Conservation (phyloP, 2,888 invertebrate genomes). For the Subacronicta megacephala region DNA sequence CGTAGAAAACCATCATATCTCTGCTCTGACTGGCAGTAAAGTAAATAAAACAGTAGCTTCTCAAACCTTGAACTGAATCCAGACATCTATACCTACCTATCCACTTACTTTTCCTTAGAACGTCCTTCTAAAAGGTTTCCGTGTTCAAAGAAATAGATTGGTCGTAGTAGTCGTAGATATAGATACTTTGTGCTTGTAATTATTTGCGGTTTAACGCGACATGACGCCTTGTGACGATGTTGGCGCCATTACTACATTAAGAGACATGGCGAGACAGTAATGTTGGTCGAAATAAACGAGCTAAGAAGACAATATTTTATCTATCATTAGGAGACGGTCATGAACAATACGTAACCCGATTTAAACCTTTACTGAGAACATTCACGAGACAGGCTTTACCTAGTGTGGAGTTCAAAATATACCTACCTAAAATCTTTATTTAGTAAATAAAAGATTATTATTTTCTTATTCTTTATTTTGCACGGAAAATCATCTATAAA, state of each 20-base stretch:
- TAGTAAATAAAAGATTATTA: too few species aligned
- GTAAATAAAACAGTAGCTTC: slow-evolving; percentile 2
- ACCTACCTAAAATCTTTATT: too few species aligned
- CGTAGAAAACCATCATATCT: too few species aligned
- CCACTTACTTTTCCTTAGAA: slow-evolving; percentile 27
- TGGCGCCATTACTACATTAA: slow-evolving; percentile 30
- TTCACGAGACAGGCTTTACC: too few species aligned
- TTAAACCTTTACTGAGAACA: too few species aligned
- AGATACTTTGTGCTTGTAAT: slow-evolving; percentile 31
- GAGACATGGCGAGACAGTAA: slow-evolving; percentile 5
- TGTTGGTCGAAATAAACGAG: background rate
- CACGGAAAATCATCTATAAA: too few species aligned
- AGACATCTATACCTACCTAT: slow-evolving; percentile 3
- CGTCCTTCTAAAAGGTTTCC: slow-evolving; percentile 45
- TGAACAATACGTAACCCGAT: too few species aligned
- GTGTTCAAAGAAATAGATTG: slow-evolving; percentile 19
- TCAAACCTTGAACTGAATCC: slow-evolving; percentile 30
- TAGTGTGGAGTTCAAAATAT: too few species aligned
- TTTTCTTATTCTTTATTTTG: too few species aligned
- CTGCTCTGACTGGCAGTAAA: too few species aligned
- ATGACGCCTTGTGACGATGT: slow-evolving; percentile 28
- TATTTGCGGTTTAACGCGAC: slow-evolving; percentile 20
- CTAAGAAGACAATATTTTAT: background rate
- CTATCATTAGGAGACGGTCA: background rate
- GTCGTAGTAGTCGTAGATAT: background rate